phyloP scores from a whole-genome alignment of 2,888 invertebrate species.

The Drosophila prostipennis region DNA sequence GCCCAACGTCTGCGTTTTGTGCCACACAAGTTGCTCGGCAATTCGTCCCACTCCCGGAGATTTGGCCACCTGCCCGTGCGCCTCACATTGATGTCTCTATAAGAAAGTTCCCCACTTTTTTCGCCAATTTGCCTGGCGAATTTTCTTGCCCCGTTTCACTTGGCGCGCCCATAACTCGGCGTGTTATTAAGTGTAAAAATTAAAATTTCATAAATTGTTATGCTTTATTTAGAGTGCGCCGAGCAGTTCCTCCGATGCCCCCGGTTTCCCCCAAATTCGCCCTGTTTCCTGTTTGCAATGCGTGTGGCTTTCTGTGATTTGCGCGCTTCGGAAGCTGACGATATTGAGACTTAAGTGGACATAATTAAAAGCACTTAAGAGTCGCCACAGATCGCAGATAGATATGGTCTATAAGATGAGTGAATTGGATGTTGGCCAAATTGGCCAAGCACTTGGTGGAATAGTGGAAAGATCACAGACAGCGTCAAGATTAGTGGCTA shows the following conservation, averaged over 20 bases:
- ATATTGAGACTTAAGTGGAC: slow-evolving; percentile 74
- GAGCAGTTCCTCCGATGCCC: slow-evolving; percentile 46
- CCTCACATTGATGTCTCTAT: slow-evolving; percentile 75
- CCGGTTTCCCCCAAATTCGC: neutral
- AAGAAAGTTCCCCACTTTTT: slow-evolving; percentile 7
- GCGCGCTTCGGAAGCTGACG: slow-evolving; percentile 70
- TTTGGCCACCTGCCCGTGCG: slow-evolving; percentile 65
- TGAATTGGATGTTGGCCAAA: slow-evolving; percentile 39
- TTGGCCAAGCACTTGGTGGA: slow-evolving; percentile 28
- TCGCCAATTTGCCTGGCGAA: neutral
- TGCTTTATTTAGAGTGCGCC: slow-evolving; percentile 72
- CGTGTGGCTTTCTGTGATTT: slow-evolving; percentile 60
- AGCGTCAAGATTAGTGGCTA: slow-evolving; percentile 12
- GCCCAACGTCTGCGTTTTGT: slow-evolving; percentile 53
- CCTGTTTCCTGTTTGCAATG: slow-evolving; percentile 28
- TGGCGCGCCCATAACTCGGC: slow-evolving; percentile 62
- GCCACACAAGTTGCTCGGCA: slow-evolving; percentile 67
- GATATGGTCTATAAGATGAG: slow-evolving; percentile 6
- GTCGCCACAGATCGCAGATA: slow-evolving; percentile 37
- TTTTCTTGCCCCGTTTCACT: slow-evolving; percentile 47
- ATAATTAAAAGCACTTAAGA: slow-evolving; percentile 78
- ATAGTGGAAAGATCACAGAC: slow-evolving; percentile 32
- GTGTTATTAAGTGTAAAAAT: slow-evolving; percentile 77
- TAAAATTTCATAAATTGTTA: slow-evolving; percentile 77
- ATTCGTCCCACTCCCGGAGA: slow-evolving; percentile 18